A percentile compares a stretch with the other conserved stretches of the same genome.
phyloP scores from a whole-genome alignment of 2,113 vertebrate genomes.

The Pygoscelis adeliae region DNA sequence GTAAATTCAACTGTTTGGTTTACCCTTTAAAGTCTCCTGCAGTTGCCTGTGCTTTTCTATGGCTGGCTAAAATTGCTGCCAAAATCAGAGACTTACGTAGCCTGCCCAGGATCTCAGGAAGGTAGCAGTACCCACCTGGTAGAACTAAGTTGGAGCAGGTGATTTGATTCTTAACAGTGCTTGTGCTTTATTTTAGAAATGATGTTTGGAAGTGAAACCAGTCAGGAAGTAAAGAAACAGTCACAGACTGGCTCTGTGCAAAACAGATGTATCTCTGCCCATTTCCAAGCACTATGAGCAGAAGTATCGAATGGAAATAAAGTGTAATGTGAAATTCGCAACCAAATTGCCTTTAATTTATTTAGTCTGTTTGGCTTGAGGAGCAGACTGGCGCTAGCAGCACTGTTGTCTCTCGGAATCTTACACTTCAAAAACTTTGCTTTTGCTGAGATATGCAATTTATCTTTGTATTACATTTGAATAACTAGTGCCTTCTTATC shows the following conservation, averaged over 20 bases:
- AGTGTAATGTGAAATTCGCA: neutral
- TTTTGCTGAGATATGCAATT: neutral
- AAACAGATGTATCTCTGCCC: neutral
- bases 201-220: neutral
- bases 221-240: neutral
- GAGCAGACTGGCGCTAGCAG: neutral
- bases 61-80: neutral
- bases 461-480: neutral
- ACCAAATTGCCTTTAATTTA: constrained; percentile 5
- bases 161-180: neutral
- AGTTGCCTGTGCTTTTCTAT: neutral
- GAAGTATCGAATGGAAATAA: neutral
- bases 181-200: neutral
- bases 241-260: neutral
- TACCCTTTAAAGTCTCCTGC: neutral
- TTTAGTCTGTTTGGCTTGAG: constrained; percentile 23
- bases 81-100: neutral
- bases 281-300: neutral
- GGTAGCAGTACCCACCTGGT: neutral
- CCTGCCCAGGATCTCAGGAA: neutral
- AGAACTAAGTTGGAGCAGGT: neutral
- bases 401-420: neutral
- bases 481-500: neutral
- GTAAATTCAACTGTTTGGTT: neutral
- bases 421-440: neutral